Evolutionary conservation across 1,140 invertebrate genomes (phyloP).

Genomic region (Saccostrea cuccullata): DNA sequence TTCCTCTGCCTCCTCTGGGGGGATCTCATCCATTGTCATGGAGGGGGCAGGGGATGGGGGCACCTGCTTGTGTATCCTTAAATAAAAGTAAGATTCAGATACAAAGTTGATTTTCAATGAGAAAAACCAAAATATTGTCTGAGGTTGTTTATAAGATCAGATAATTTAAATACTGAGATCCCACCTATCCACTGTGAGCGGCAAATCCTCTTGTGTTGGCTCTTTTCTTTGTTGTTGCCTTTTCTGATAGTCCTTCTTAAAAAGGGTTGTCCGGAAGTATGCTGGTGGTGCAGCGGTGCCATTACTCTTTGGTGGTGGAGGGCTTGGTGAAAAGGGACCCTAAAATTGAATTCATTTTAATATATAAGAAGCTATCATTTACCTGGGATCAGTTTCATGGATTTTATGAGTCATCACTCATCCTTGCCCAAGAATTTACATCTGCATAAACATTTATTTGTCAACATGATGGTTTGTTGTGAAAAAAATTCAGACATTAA

Average conservation of each 20-base stretch:
- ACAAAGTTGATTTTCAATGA: neutral
- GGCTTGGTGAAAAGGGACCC: constrained; percentile 58
- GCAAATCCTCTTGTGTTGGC: constrained; percentile 50
- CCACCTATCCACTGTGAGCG: constrained; percentile 63
- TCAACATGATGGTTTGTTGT: too few species aligned
- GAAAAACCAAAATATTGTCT: too few species aligned
- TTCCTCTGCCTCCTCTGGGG: constrained; percentile 61
- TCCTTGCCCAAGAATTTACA: too few species aligned
- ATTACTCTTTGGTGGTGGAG: constrained; percentile 61
- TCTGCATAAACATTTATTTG: too few species aligned
- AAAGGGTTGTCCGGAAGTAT: constrained; percentile 68
- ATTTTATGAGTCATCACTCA: too few species aligned
- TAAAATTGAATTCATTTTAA: constrained; percentile 31
- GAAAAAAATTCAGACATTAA: too few species aligned
- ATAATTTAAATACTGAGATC: neutral
- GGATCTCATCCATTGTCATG: constrained; percentile 52
- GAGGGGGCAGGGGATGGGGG: constrained; percentile 47
- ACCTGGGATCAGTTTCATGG: too few species aligned
- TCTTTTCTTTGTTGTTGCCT: constrained; percentile 65
- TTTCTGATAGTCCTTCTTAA: constrained; percentile 69
- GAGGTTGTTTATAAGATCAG: too few species aligned
- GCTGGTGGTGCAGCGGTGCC: neutral
- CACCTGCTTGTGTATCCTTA: constrained; percentile 61
- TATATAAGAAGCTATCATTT: too few species aligned
- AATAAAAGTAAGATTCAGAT: neutral